Evolutionary conservation across 2,888 invertebrate genomes (phyloP).

Genomic region (Fabriciana adippe): DNA sequence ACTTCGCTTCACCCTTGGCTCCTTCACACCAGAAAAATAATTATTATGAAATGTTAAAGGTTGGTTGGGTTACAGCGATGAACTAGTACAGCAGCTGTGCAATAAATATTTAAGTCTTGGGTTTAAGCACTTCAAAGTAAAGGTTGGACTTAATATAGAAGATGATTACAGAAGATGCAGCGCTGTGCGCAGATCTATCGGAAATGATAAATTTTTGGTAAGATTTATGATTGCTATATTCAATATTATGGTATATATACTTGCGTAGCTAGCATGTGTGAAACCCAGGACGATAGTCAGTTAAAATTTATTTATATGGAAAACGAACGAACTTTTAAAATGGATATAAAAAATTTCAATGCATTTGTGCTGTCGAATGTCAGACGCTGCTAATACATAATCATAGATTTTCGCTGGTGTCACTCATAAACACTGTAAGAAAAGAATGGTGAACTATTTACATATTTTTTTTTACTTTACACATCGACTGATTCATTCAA

Average conservation of each 20-base stretch:
- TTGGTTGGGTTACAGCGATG: conserved; percentile 94
- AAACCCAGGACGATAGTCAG: too few species aligned
- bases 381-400: too few species aligned
- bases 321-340: too few species aligned
- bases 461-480: too few species aligned
- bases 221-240: conserved; percentile 35
- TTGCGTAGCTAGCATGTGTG: too few species aligned
- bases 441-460: too few species aligned
- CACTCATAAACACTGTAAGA: too few species aligned
- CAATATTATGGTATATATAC: too few species aligned
- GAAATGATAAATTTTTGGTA: conserved; percentile 88
- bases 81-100: conserved; percentile 86
- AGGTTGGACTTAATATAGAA: conserved; percentile 91
- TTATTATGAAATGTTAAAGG: conserved; percentile 70
- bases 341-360: too few species aligned
- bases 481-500: neutral
- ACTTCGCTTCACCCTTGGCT: neutral
- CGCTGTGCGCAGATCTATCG: conserved; percentile 89
- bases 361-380: too few species aligned
- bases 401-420: too few species aligned
- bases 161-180: conserved; percentile 89
- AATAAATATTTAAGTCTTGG: conserved; percentile 88
- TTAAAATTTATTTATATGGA: too few species aligned
- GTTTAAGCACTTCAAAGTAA: conserved; percentile 92
- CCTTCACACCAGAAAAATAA: neutral